phyloP scores from a whole-genome alignment of 2,113 vertebrate species.

The Ictalurus furcatus region DNA sequence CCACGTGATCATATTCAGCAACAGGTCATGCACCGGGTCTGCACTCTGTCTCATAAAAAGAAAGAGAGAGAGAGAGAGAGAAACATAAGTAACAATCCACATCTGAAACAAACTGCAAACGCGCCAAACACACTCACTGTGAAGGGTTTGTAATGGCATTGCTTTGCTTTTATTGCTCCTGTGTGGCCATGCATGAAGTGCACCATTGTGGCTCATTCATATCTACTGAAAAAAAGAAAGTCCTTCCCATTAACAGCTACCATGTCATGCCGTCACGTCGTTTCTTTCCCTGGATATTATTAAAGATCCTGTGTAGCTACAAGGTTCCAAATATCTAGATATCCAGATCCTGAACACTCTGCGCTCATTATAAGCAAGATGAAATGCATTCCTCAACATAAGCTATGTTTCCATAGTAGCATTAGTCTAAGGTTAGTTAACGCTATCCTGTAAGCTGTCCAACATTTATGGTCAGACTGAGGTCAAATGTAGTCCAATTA shows the following conservation, averaged over 20 bases:
- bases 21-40: conserved; percentile 88
- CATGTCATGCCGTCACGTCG: not conserved
- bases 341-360: not conserved
- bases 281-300: conserved; percentile 7
- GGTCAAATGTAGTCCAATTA: conserved; percentile 9
- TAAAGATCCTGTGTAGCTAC: not conserved
- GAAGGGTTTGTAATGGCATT: conserved; percentile 3
- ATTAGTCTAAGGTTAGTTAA: not conserved
- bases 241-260: conserved; percentile 1
- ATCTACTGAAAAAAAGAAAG: not conserved
- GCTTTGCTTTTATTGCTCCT: conserved; percentile 19
- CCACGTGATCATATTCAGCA: conserved; percentile 97
- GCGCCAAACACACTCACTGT: conserved; percentile 18
- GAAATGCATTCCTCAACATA: not conserved
- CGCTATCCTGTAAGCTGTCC: not conserved
- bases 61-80: conserved; percentile 18
- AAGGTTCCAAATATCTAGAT: not conserved
- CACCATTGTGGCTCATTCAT: conserved; percentile 6
- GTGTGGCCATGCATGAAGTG: not conserved
- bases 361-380: not conserved
- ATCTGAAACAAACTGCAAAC: not conserved
- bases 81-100: not conserved
- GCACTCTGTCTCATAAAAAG: conserved; percentile 73
- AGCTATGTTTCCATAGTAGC: not conserved
- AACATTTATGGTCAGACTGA: not conserved